A percentile compares a stretch with the other conserved stretches of the same genome.
Conservation (phyloP, 2,888 invertebrate species). For the Ophioninae sp. region DNA sequence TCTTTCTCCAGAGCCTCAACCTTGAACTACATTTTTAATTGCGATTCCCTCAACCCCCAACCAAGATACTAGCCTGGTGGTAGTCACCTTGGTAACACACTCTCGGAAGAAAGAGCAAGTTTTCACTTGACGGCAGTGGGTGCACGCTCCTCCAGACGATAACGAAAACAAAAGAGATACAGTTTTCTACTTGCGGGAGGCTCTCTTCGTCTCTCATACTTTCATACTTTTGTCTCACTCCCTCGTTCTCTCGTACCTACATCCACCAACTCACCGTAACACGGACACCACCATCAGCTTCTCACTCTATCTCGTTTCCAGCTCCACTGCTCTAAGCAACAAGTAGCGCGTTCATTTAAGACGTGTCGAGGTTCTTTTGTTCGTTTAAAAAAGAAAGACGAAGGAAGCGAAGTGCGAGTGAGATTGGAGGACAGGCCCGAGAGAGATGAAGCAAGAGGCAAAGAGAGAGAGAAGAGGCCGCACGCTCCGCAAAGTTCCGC, state of each 20-base stretch:
- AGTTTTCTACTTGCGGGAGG: conserved; percentile 74
- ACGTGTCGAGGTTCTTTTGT: conserved; percentile 81
- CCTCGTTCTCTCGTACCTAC: conserved; percentile 45
- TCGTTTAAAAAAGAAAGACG: conserved; percentile 75
- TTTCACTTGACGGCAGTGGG: conserved; percentile 32
- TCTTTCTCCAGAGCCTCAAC: conserved; percentile 67
- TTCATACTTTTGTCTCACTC: conserved; percentile 54
- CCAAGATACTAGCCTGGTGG: conserved; percentile 41
- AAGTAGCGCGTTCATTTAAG: conserved; percentile 82
- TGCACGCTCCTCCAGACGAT: conserved; percentile 72
- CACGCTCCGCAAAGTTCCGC: conserved; percentile 74
- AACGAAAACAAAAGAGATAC: conserved; percentile 80
- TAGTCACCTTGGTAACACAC: conserved; percentile 54
- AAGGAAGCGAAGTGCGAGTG: conserved; percentile 37
- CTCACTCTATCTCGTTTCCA: conserved; percentile 56
- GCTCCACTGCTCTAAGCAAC: conserved; percentile 77
- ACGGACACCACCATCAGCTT: conserved; percentile 55
- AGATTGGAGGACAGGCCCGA: conserved; percentile 35
- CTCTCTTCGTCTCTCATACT: conserved; percentile 61
- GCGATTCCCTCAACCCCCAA: conserved; percentile 72
- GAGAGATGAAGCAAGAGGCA: conserved; percentile 40
- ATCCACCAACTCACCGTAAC: conserved; percentile 50
- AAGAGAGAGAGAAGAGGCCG: conserved; percentile 33
- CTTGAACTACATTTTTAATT: conserved; percentile 81
- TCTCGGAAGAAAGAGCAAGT: conserved; percentile 47